Evolutionary conservation across 2,888 invertebrate genomes (phyloP), one percentile per base, ranked within the genome.

Genomic region (Dicyrtomina minuta): DNA sequence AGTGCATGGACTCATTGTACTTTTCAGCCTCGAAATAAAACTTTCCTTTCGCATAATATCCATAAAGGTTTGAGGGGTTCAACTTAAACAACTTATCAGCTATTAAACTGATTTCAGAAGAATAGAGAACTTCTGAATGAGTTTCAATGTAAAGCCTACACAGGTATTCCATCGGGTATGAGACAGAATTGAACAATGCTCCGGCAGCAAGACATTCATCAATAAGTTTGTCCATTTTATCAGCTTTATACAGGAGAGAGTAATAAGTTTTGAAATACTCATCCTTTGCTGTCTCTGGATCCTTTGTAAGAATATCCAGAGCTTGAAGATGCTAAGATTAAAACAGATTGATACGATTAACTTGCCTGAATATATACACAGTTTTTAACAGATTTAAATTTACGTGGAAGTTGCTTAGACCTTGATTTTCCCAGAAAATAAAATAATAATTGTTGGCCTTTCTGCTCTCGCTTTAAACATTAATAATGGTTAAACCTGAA

Each of bases 231-330:
- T 43, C 71, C 44, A 65, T 72, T 13, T 74, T 64, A 15, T 68
- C 60, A 20, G 51, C 79, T 71, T 82, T 82, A 74, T 85, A 83
- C 10, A 87, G 79, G 26, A 84, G 72, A 76, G 83, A 83, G 43
- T 87, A 81, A 80, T 85, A 87, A 72, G 81, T 82, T 55, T 82
- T 82, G 72, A 83, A 84, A 79, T 82, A 82, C 64, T 83, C 81
- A 55, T 77, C 75, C 6, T 69, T 73, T 20, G 72, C 71, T 58
- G 70, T 66, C 12, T 73, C 71, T 0, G 74, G 43, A 26, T 77
- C 70, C 1, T 73, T 72, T 8, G 75, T 72, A 15, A 76, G 41
- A 13, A 72, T 71, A 58, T 77, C 75, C 43, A 77, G 60, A 4
- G 75, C 74, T 44, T 65, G 13, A 10, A 73, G 72, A 51, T 76